A percentile compares a stretch with the other conserved stretches of the same genome.
Evolutionary conservation across 2,888 invertebrate species (phyloP).

Genomic region (Acronicta aceris): DNA sequence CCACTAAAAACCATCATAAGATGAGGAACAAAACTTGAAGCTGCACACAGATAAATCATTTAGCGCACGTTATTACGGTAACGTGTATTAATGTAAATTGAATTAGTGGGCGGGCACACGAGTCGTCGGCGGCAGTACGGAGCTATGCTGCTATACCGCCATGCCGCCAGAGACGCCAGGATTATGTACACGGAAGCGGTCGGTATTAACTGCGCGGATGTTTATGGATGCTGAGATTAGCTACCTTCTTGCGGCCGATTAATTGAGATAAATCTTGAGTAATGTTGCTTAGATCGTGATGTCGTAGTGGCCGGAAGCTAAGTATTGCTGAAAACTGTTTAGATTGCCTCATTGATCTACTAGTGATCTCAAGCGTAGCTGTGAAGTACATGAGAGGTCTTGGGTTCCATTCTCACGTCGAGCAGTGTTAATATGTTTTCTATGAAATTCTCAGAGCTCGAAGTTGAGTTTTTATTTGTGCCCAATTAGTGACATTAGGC

Average conservation of each 20-base stretch:
- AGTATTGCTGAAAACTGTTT: too few species aligned
- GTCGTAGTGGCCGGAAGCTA: too few species aligned
- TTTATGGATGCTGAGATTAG: conserved; percentile 33
- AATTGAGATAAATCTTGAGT: conserved; percentile 30
- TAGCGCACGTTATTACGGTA: conserved; percentile 55
- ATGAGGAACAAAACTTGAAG: neutral
- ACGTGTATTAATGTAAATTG: conserved; percentile 78
- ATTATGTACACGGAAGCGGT: conserved; percentile 37
- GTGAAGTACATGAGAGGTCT: neutral
- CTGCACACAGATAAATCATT: conserved; percentile 21
- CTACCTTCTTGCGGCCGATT: conserved; percentile 32
- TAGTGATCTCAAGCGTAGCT: neutral
- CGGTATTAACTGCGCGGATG: conserved; percentile 24
- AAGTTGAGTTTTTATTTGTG: neutral
- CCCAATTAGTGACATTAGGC: neutral
- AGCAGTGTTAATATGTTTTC: too few species aligned
- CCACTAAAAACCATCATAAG: neutral
- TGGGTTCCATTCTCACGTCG: too few species aligned
- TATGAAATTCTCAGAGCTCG: neutral
- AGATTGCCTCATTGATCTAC: neutral
- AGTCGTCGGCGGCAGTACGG: conserved; percentile 51
- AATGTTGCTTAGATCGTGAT: too few species aligned
- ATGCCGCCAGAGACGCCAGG: neutral
- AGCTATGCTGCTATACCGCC: neutral
- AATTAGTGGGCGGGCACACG: conserved; percentile 81